Percentiles rank a stretch among this genome's conserved stretches.
phyloP scores from a whole-genome alignment of 2,888 invertebrate genomes.

The Oligia fasciuncula region DNA sequence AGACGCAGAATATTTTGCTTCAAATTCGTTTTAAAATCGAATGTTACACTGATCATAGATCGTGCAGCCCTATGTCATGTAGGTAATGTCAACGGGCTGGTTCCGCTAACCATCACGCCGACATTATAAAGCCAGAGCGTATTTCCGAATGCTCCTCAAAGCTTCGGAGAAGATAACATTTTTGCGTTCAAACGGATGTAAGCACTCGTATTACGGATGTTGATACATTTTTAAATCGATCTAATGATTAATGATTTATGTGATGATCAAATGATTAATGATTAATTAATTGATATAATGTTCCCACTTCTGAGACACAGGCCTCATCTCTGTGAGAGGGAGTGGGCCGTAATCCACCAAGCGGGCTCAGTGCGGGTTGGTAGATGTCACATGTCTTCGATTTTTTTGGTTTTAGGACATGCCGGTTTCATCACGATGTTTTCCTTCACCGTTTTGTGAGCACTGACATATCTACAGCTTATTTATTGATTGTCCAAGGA shows the following conservation, averaged over 20 bases:
- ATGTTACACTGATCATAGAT: neutral
- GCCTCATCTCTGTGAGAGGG: too few species aligned
- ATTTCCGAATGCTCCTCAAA: conserved; percentile 80
- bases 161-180: conserved; percentile 70
- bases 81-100: conserved; percentile 67
- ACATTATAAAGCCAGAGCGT: conserved; percentile 77
- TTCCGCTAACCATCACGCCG: conserved; percentile 72
- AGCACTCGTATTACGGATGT: conserved; percentile 55
- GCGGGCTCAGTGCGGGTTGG: too few species aligned
- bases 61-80: conserved; percentile 69
- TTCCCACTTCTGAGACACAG: too few species aligned
- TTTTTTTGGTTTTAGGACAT: too few species aligned
- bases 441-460: too few species aligned
- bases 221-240: conserved; percentile 55
- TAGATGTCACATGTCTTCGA: too few species aligned
- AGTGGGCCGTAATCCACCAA: too few species aligned
- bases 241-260: too few species aligned
- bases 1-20: neutral
- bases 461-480: neutral
- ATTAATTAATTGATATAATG: too few species aligned
- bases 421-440: too few species aligned
- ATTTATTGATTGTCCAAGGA: neutral
- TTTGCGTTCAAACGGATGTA: conserved; percentile 64
- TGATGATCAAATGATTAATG: too few species aligned
- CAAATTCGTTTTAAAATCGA: neutral